Base-by-base conservation (phyloP, 37 sponge, comb jelly and placozoan genomes). In the Axinella damicornis region DNA sequence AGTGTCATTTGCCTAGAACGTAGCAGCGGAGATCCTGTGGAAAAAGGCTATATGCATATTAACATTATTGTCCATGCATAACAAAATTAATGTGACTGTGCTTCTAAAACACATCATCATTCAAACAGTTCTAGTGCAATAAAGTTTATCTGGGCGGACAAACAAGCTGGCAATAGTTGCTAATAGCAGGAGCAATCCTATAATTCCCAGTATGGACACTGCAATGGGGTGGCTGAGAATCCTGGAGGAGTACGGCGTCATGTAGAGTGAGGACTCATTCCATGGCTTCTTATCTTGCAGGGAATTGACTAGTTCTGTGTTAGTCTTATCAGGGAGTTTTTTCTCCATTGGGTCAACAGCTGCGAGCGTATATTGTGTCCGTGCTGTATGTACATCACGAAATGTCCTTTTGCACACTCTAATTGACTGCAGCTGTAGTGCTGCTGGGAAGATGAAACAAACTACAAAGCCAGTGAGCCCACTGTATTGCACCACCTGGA, bases 401-500 rank as follows among this genome's bases (percentile, higher is more conserved):
- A 92, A 90, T 19, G 22, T 37, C 33, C 78, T 88, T 31, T 73
- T 61, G 57, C 96, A 96, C 25, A 74, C 61, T 24, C 69, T 71
- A 32, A 86, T 83, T 0, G 96, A 96, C 15, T 81, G 33, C 20
- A 89, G 77, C 79, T 97, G 97, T 28, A 94, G 89, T 16, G 61
- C 41, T 18, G 82, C 76, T 9, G 97, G 97, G 77, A 97, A 86
- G 54, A 88, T 76, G 80, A 85, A 94, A 22, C 77, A 83, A 54
- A 92, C 81, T 57, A 64, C 63, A 71, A 94, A 94, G 0, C 92
- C 97, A 36, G 89, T 55, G 5, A 97, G 86, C 0, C 97, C 97
- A 30, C 95, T 92, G 56, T 83, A 97, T 24, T 89, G 85, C 5
- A 93, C 65, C 28, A 97, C 90, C 18, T 61, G 61, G 53, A 97